Conservation (phyloP, 2,113 vertebrate genomes). For the Nannobrachium achirus region DNA sequence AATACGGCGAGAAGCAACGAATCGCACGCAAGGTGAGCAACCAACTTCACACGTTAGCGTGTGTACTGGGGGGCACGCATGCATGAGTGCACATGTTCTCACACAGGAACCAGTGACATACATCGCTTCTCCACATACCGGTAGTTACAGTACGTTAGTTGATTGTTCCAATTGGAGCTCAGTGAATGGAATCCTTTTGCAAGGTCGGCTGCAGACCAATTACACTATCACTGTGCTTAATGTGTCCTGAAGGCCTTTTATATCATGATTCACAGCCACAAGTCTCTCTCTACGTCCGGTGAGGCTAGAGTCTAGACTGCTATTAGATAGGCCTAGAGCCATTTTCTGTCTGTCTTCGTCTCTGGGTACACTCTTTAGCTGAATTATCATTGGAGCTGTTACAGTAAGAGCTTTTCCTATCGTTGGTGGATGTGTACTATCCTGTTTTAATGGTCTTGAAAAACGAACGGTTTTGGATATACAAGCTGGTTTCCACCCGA, state of each 20-base stretch:
- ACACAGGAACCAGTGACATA: not conserved
- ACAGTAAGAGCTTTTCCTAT: conserved; percentile 22
- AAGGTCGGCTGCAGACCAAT: not conserved
- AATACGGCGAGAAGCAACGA: too few relatives aligned
- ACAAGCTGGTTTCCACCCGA: too few relatives aligned
- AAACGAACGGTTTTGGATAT: not conserved
- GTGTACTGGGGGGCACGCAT: conserved; percentile 15
- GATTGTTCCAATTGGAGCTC: too few relatives aligned
- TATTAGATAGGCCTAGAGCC: conserved; percentile 8
- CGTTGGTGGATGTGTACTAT: not conserved
- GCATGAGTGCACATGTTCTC: not conserved
- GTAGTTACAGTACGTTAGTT: not conserved
- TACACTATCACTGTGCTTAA: conserved; percentile 8
- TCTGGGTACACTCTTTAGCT: conserved; percentile 19
- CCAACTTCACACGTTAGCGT: too few relatives aligned
- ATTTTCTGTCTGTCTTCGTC: conserved; percentile 29
- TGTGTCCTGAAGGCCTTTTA: conserved; percentile 10
- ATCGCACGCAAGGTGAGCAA: too few relatives aligned
- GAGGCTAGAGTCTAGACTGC: not conserved
- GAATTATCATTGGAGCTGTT: conserved; percentile 27
- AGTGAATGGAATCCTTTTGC: not conserved
- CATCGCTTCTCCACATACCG: conserved; percentile 15
- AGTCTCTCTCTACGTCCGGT: conserved; percentile 11
- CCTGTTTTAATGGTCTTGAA: conserved; percentile 31
- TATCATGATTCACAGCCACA: conserved; percentile 3